Percentiles rank a stretch among this genome's conserved stretches.
phyloP scores from a whole-genome alignment of 1,140 invertebrate genomes.

The Drosophila novamexicana region DNA sequence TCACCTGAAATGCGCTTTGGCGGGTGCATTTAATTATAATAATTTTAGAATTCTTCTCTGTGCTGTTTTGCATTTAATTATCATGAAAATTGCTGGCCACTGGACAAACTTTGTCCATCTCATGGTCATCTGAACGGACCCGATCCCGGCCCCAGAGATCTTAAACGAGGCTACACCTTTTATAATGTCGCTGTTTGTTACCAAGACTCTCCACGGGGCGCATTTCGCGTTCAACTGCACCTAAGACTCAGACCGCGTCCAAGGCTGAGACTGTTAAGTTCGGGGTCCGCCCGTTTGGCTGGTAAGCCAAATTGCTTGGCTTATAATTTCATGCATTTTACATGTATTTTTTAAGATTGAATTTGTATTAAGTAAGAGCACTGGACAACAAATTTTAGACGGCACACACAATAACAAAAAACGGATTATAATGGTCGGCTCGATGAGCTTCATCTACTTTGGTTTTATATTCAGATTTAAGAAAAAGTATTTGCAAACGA shows the following conservation, averaged over 20 bases:
- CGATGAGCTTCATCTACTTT: background rate
- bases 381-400: conserved; percentile 12
- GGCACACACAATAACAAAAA: conserved; percentile 12
- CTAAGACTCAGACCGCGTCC: conserved; percentile 3
- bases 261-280: background rate
- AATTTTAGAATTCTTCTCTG: conserved; percentile 59
- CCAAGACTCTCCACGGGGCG: conserved; percentile 28
- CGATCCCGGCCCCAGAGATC: conserved; percentile 16
- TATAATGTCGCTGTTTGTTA: conserved; percentile 38
- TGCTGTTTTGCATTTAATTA: conserved; percentile 74
- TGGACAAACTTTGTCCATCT: conserved; percentile 43
- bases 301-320: conserved; percentile 57
- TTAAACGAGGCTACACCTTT: conserved; percentile 28
- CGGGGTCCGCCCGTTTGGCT: conserved; percentile 16
- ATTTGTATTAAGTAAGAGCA: conserved; percentile 50
- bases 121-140: conserved; percentile 8
- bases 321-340: conserved; percentile 71
- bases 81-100: conserved; percentile 71
- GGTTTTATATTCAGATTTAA: no score
- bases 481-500: no score
- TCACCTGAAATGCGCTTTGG: conserved; percentile 76
- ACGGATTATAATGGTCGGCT: background rate
- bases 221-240: conserved; percentile 15
- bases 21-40: conserved; percentile 83
- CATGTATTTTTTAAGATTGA: conserved; percentile 41